A percentile compares a stretch with the other conserved stretches of the same genome.
Evolutionary conservation across 2,797 vertebrate species (phyloP).

Genomic region (Staurois parvus): DNA sequence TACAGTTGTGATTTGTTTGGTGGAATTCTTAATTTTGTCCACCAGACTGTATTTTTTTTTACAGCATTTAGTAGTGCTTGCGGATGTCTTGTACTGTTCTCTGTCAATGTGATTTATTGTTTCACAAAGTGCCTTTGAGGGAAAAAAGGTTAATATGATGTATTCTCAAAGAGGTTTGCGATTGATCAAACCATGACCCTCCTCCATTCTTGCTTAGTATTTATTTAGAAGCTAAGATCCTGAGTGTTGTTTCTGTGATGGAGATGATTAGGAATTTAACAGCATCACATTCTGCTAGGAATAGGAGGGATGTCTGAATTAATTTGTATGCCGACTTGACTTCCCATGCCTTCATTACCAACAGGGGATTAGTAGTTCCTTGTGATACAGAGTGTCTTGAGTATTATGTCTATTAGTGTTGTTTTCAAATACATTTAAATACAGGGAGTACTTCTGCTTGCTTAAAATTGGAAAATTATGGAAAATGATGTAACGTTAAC

Average conservation of each 20-base stretch:
- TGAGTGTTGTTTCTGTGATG: not conserved
- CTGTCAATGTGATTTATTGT: slow-evolving; percentile 44
- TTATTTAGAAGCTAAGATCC: not conserved
- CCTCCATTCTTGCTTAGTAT: slow-evolving; percentile 14
- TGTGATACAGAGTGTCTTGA: not conserved
- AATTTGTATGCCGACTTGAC: not conserved
- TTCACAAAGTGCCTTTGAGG: slow-evolving; percentile 17
- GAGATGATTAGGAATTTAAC: not conserved
- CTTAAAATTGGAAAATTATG: not conserved
- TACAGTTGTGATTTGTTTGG: no score
- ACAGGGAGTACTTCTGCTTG: not conserved
- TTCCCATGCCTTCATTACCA: not conserved
- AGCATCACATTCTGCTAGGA: not conserved
- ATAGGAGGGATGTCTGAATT: not conserved
- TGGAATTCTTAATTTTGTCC: no score
- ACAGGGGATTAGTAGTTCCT: not conserved
- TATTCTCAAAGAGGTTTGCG: slow-evolving; percentile 44
- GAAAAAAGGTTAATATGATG: slow-evolving; percentile 60
- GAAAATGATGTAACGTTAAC: not conserved
- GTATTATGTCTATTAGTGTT: not conserved
- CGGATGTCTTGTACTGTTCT: slow-evolving; percentile 1
- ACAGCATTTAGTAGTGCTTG: no score
- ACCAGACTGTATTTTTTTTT: no score
- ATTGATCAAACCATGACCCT: slow-evolving; percentile 52
- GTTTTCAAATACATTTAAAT: no score